Evolutionary conservation across 1,140 invertebrate species (phyloP).

Genomic region (Hormaphis cornu): DNA sequence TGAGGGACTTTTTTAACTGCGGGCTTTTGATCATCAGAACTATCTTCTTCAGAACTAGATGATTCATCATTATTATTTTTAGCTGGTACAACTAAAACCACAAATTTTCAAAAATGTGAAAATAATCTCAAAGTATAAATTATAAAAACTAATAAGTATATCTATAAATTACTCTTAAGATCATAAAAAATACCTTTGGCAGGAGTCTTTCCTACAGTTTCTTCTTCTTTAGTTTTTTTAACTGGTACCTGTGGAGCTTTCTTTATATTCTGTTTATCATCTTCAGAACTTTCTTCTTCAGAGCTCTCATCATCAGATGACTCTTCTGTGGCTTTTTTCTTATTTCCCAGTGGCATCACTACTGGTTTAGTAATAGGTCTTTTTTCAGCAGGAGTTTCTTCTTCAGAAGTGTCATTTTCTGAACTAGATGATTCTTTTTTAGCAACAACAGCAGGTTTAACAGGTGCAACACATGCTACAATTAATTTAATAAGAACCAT

Average conservation of each 20-base stretch:
- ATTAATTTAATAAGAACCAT: neutral
- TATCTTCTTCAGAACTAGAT: conserved; percentile 4
- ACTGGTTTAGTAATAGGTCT: conserved; percentile 13
- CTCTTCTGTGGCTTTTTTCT: neutral
- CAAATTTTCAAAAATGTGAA: too few relatives aligned
- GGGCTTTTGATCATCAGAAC: neutral
- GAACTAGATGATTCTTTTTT: neutral
- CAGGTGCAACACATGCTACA: neutral
- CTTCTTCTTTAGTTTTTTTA: neutral
- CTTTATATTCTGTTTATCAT: neutral
- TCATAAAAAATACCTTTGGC: neutral
- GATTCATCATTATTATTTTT: too few relatives aligned
- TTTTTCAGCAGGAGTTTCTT: neutral
- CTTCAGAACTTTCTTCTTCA: conserved; percentile 1
- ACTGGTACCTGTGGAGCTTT: too few relatives aligned
- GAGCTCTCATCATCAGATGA: conserved; percentile 2
- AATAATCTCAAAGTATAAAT: too few relatives aligned
- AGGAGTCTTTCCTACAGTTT: neutral
- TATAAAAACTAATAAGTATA: too few relatives aligned
- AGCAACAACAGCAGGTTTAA: neutral
- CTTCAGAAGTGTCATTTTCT: conserved; percentile 19
- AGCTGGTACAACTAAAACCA: too few relatives aligned
- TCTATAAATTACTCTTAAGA: too few relatives aligned
- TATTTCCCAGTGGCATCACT: neutral
- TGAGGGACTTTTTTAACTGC: neutral